Evolutionary conservation across 2,888 invertebrate genomes (phyloP).

Genomic region (Coenonympha arcania): DNA sequence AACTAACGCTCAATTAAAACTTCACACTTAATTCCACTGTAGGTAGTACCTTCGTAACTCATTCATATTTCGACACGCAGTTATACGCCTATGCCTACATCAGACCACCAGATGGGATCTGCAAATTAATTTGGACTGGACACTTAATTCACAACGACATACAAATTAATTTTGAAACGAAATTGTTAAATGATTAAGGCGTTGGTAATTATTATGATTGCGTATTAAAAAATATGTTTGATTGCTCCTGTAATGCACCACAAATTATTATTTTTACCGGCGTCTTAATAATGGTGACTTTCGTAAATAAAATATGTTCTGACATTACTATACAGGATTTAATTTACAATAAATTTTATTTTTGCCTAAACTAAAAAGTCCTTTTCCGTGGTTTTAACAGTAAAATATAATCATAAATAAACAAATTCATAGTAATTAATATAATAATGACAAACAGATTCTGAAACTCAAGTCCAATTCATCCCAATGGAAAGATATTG

Average conservation of each 20-base stretch:
- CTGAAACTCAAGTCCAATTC: too few relatives aligned
- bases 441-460: too few relatives aligned
- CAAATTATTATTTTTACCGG: conserved; percentile 21
- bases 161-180: conserved; percentile 37
- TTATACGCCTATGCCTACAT: conserved; percentile 25
- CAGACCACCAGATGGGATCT: conserved; percentile 25
- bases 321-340: too few relatives aligned
- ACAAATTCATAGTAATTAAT: too few relatives aligned
- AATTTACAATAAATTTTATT: too few relatives aligned
- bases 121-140: conserved; percentile 4
- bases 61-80: conserved; percentile 24
- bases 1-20: conserved; percentile 24
- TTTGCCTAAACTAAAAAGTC: too few relatives aligned
- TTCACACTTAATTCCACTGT: conserved; percentile 23
- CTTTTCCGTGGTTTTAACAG: too few relatives aligned
- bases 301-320: conserved; percentile 13
- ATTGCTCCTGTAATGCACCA: conserved; percentile 20
- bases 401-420: too few relatives aligned
- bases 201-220: conserved; percentile 36
- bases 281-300: conserved; percentile 19
- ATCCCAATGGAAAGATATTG: too few relatives aligned
- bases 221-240: conserved; percentile 23
- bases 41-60: too few relatives aligned
- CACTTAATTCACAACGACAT: conserved; percentile 34
- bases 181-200: conserved; percentile 40